Conservation (phyloP, 2,113 vertebrate genomes). For the Neoarius graeffei region DNA sequence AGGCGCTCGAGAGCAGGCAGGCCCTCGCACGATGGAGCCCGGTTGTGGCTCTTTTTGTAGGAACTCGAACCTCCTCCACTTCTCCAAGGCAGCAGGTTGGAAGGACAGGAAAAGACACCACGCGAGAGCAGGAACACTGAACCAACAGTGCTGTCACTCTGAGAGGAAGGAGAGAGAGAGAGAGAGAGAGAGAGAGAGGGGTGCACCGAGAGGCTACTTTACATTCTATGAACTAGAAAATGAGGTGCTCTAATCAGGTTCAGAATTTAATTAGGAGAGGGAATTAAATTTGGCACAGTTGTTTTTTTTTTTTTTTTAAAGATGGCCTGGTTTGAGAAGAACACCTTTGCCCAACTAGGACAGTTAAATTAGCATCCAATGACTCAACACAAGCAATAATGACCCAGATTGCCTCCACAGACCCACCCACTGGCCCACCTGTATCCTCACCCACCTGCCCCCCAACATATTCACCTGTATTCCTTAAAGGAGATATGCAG, state of each 20-base stretch:
- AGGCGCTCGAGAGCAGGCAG: conserved; percentile 75
- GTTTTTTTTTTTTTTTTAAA: conserved; percentile 28
- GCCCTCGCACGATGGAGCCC: conserved; percentile 75
- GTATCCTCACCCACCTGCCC: conserved; percentile 60
- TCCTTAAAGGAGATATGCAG: neutral
- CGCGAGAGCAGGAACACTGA: conserved; percentile 78
- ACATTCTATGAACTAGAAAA: conserved; percentile 31
- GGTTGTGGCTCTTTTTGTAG: conserved; percentile 72
- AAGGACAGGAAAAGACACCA: conserved; percentile 75
- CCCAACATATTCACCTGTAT: neutral
- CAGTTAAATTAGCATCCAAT: conserved; percentile 38
- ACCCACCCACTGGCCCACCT: too few species aligned
- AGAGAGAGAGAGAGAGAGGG: neutral
- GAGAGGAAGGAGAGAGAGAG: neutral
- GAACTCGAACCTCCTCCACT: conserved; percentile 66
- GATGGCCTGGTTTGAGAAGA: conserved; percentile 47
- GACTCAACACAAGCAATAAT: conserved; percentile 41
- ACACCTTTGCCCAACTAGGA: conserved; percentile 39
- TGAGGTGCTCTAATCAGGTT: conserved; percentile 35
- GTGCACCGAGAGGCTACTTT: conserved; percentile 5
- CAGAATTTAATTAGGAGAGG: conserved; percentile 41
- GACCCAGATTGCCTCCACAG: neutral
- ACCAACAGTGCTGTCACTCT: conserved; percentile 62
- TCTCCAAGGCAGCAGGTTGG: conserved; percentile 85
- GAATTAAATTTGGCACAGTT: conserved; percentile 43